Conservation (phyloP, 64 coral and sea anemone genomes). For the Pocillopora verrucosa region DNA sequence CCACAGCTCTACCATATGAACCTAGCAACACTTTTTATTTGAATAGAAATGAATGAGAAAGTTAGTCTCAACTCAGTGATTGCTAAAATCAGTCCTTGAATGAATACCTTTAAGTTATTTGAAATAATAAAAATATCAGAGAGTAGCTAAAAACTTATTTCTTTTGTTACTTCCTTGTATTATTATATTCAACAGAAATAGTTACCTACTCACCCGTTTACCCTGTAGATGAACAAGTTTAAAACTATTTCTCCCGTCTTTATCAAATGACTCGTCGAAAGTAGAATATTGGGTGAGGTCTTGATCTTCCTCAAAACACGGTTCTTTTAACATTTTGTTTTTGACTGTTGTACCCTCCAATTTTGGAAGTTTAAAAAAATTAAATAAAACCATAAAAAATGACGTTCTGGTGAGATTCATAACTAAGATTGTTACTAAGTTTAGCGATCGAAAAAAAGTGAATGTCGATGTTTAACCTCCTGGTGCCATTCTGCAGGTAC, state of each 20-base stretch:
- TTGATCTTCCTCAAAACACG: constrained; percentile 25
- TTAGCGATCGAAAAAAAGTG: not conserved
- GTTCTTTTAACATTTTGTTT: not conserved
- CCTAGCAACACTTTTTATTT: too few relatives aligned
- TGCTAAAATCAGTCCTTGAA: too few relatives aligned
- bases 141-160: not conserved
- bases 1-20: too few relatives aligned
- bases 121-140: too few relatives aligned
- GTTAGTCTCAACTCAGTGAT: too few relatives aligned
- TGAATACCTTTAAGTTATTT: too few relatives aligned
- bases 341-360: not conserved
- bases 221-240: constrained; percentile 15
- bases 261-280: not conserved
- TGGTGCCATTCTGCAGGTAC: not conserved
- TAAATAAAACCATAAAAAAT: not conserved
- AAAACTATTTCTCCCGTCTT: not conserved
- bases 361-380: not conserved
- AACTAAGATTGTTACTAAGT: not conserved
- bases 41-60: too few relatives aligned
- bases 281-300: not conserved
- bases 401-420: not conserved
- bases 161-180: not conserved
- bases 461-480: not conserved
- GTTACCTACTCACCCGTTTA: not conserved
- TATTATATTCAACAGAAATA: not conserved